phyloP scores from a whole-genome alignment of 2,797 vertebrate genomes.

The Crypturellus tataupa region DNA sequence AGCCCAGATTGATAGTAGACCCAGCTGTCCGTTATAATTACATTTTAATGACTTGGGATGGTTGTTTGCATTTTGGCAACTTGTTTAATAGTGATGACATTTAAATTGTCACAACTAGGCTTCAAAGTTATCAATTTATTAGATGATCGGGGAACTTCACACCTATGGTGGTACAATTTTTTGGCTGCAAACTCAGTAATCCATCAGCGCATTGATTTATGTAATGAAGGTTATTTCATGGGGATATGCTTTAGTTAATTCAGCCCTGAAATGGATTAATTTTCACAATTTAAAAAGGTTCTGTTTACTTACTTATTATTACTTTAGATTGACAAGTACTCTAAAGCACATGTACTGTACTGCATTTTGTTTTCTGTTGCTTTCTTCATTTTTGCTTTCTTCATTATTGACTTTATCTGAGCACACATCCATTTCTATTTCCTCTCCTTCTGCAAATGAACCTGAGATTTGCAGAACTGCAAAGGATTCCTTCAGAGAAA shows the following conservation, averaged over 20 bases:
- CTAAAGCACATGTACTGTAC: constrained; percentile 56
- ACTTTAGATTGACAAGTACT: constrained; percentile 55
- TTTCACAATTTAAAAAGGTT: constrained; percentile 45
- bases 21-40: constrained; percentile 76
- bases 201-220: constrained; percentile 52
- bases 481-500: constrained; percentile 10
- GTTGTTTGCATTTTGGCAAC: constrained; percentile 76
- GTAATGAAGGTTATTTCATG: constrained; percentile 52
- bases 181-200: constrained; percentile 62
- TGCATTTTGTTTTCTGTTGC: constrained; percentile 50
- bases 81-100: constrained; percentile 77
- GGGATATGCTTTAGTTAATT: constrained; percentile 55
- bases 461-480: constrained; percentile 35
- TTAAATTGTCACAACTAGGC: constrained; percentile 76
- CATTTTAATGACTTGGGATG: constrained; percentile 72
- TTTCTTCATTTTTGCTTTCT: constrained; percentile 50
- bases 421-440: constrained; percentile 29
- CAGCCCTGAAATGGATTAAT: constrained; percentile 53
- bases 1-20: constrained; percentile 67
- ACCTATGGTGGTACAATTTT: constrained; percentile 35
- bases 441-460: constrained; percentile 34
- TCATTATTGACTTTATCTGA: constrained; percentile 8
- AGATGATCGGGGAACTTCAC: constrained; percentile 70
- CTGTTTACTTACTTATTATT: constrained; percentile 68
- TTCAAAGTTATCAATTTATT: constrained; percentile 77